phyloP scores from a whole-genome alignment of 2,113 vertebrate species.

The Engraulis encrasicolus region DNA sequence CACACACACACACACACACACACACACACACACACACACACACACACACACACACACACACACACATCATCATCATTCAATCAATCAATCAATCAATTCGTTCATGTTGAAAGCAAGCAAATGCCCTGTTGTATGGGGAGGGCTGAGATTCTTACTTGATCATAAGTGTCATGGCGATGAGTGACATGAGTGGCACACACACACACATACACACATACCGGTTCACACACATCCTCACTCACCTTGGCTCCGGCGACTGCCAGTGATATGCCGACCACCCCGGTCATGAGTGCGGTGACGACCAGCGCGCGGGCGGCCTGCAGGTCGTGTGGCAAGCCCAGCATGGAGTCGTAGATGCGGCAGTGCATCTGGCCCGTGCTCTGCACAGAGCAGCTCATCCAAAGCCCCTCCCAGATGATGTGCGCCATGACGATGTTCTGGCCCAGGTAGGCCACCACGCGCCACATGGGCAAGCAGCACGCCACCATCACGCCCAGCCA shows the following conservation, averaged over 20 bases:
- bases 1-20: no score
- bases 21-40: no score
- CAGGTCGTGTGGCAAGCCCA: conserved; percentile 72
- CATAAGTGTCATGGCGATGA: no score
- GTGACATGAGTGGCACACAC: no score
- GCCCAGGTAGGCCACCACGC: conserved; percentile 76
- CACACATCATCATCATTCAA: no score
- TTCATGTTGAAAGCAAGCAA: no score
- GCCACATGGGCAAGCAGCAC: conserved; percentile 81
- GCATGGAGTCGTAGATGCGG: conserved; percentile 77
- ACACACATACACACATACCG: no score
- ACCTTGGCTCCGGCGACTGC: conserved; percentile 77
- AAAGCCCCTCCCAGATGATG: conserved; percentile 82
- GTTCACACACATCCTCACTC: no score
- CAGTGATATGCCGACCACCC: conserved; percentile 69
- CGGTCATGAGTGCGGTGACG: conserved; percentile 70
- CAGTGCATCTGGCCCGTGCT: conserved; percentile 85
- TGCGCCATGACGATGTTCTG: conserved; percentile 82
- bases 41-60: no score
- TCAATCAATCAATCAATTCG: no score
- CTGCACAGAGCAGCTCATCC: conserved; percentile 84
- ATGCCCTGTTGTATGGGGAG: no score
- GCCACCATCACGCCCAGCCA: conserved; percentile 80
- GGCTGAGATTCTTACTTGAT: no score
- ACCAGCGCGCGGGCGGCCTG: conserved; percentile 75